Base-by-base conservation (phyloP, 2,888 invertebrate genomes). In the Anarsia innoxiella region DNA sequence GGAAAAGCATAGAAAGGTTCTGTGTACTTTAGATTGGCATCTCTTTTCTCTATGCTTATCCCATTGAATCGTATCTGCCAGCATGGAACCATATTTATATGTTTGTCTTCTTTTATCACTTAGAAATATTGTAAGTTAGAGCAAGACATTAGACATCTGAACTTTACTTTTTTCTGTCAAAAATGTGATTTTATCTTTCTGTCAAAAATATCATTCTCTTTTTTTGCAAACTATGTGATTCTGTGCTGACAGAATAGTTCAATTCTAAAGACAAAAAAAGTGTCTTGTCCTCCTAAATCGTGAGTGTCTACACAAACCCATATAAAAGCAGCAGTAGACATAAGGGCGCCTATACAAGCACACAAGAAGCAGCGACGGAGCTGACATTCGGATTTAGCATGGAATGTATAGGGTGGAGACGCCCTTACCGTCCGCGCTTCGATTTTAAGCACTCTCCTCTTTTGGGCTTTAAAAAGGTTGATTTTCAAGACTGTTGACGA, bases 301-400 rank as follows among this genome's bases (percentile, higher is more conserved):
- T 11, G 12, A 13, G 28, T 35, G 14, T 35, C 32, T 23, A 26
- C 40, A 31, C 38, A 38, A 49, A 53, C 50, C 56, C 46, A 50
- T 51, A 54, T 54, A 54, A 53, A 54, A 53, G 51, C 53, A 48
- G 33, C 28, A 30, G 31, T 68, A 52, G 19, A 5, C 40, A 41
- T 59, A 53, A 55, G 41, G 53, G 49, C 55, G 50, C 50, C 53
- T 56, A 40, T 40, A 14, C 35, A 11, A 25, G 15, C 15, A 12
- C 31, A 31, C 23, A 12, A 19, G 19, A 30, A 23, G 3, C 19
- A 26, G 31, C 32, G 3, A 28, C 41, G 33, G 33, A 32, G 23
- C 32, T 19, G 19, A 3, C 31, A 32, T 25, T 32, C 28, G 29
- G 36, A 41, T 30, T 27, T 40, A 43, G 38, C 39, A 6, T 36